These are phyloP conservation scores for Tyrannus savana DNA, from an alignment of 2,113 vertebrate species.

Conservation along the genomic window DNA sequence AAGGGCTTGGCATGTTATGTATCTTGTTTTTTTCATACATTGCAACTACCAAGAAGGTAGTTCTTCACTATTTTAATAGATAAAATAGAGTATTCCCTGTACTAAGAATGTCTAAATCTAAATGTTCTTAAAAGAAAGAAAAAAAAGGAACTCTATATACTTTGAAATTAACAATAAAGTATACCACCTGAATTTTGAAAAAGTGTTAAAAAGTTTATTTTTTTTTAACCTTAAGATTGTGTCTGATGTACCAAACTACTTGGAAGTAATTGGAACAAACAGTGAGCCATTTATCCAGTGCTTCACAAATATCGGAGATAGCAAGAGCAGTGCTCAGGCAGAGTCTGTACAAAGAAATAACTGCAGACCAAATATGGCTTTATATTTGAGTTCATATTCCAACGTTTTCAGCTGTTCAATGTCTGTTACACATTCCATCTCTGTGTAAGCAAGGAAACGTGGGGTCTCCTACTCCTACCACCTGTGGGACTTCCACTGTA, in stretches of 20 bases:
- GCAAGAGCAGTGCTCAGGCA: neutral
- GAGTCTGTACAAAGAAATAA: neutral
- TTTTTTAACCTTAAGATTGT: neutral
- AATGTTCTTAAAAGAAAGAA: neutral
- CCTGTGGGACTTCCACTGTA: neutral
- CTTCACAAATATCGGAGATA: neutral
- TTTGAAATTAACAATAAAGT: neutral
- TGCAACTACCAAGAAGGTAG: neutral
- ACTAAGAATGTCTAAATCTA: neutral
- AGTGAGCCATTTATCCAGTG: neutral
- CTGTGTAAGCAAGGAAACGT: neutral
- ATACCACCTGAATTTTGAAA: neutral
- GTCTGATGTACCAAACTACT: neutral
- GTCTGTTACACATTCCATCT: neutral
- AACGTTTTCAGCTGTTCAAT: neutral
- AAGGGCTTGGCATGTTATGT: neutral
- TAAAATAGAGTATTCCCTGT: neutral
- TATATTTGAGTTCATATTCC: neutral
- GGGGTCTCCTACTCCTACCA: neutral
- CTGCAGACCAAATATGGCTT: neutral
- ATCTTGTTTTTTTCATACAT: neutral
- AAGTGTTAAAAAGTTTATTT: neutral
- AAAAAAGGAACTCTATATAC: fast-evolving
- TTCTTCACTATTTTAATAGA: neutral
- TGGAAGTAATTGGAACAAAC: neutral